Evolutionary conservation across 37 sponge, comb jelly and placozoan genomes (phyloP).

Genomic region (Aplysina aerophoba): DNA sequence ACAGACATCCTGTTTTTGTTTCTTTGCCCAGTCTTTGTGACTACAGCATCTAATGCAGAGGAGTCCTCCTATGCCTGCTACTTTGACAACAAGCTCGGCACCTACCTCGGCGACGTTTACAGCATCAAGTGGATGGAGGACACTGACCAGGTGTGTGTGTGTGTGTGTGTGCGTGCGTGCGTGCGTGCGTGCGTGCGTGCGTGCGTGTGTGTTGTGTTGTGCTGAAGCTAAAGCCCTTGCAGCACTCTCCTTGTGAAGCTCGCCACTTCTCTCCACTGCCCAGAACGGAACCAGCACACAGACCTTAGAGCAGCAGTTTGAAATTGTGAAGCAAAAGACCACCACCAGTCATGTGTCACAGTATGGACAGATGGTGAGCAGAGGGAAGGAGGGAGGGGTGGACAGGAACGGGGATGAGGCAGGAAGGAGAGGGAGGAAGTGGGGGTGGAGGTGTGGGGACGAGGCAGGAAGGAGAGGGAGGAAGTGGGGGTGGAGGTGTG

Average conservation of each 20-base stretch:
- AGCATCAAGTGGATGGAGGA: conserved; percentile 90
- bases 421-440: neutral
- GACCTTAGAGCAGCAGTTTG: conserved; percentile 65
- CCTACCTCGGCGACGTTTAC: conserved; percentile 83
- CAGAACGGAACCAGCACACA: conserved; percentile 54
- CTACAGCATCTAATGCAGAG: conserved; percentile 68
- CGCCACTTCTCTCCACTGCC: neutral
- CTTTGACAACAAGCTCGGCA: conserved; percentile 49
- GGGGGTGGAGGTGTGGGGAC: neutral
- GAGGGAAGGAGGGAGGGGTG: neutral
- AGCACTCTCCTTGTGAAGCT: too few relatives aligned
- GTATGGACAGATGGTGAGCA: conserved; percentile 70
- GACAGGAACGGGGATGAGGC: neutral
- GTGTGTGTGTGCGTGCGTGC: neutral
- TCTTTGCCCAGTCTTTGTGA: conserved; percentile 49
- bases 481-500: neutral
- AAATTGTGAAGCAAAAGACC: conserved; percentile 72
- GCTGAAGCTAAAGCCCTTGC: too few relatives aligned
- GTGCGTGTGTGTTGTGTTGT: conserved; percentile 4
- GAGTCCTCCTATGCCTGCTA: conserved; percentile 83
- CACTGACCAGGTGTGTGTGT: conserved; percentile 55
- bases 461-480: neutral
- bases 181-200: conserved; percentile 3
- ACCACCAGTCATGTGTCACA: conserved; percentile 65
- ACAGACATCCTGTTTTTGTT: neutral